Evolutionary conservation across 1,140 invertebrate species (phyloP), one percentile per base, ranked within the genome.

Genomic region (Zophobas morio): DNA sequence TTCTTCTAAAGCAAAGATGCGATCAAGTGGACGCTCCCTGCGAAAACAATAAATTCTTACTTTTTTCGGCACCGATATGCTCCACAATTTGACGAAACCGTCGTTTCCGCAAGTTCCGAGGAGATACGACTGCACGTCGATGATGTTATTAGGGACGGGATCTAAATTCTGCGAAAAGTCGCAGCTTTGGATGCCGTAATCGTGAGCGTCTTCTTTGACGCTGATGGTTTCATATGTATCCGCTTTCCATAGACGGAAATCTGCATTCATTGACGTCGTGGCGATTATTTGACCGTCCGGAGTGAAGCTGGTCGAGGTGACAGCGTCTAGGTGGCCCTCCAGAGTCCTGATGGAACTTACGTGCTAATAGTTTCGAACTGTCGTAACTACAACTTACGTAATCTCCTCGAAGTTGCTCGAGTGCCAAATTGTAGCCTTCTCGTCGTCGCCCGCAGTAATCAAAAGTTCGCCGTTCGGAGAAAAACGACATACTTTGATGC

Each of bases 371-470:
- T 49, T 63, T 63, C 35, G 54, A 35, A 35, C 4, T 34, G 8
- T 32, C 37, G 20, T n/a, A 66, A 37, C 6, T 4, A 2, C 5
- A 8, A 74, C 76, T 83, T 84, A 82, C 78, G 79, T 75, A 33
- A 93, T 81, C 79, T 88, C 87, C 77, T 90, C 87, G 85, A 89
- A 88, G 2, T 87, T 89, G 32, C 89, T 85, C 0, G 76, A 82
- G 80, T 92, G 88, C 93, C 93, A 95, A 6, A 95, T 81, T 40
- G 89, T 90, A 0, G 92, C 87, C 49, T 88, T 90, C 83, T 95
- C 93, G 85, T 95, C 94, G 85, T 95, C 93, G 37, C 93, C 91
- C 20, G 91, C 93, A 2, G 93, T 92, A 1, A 92, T 89, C 60
- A 95, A 84, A 70, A 90, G 85, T 1, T 86, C 84, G 5, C 89